Conservation (phyloP, 2,888 invertebrate species). For the Heliconius erato region DNA sequence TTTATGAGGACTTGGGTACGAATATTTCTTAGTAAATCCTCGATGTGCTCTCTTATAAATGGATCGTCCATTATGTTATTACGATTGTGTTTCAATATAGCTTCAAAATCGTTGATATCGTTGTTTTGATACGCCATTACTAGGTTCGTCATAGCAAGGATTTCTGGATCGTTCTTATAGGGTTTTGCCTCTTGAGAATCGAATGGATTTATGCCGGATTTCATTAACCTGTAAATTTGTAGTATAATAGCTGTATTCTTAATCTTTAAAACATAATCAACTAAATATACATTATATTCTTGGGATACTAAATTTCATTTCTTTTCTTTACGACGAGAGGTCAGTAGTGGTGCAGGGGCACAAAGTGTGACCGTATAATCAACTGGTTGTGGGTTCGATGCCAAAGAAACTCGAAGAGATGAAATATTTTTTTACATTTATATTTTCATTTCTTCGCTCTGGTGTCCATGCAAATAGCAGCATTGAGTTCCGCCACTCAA, state of each 20-base stretch:
- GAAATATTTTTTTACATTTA: too few species aligned
- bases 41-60: slow-evolving; percentile 99
- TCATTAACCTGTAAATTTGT: slow-evolving; percentile 92
- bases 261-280: background rate
- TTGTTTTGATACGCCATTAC: slow-evolving; percentile 99
- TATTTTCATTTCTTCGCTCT: too few species aligned
- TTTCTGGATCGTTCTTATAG: slow-evolving; percentile 99
- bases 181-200: slow-evolving; percentile 99
- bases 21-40: slow-evolving; percentile 97
- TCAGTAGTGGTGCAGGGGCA: too few species aligned
- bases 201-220: slow-evolving; percentile 99
- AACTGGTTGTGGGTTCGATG: too few species aligned
- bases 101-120: slow-evolving; percentile 99
- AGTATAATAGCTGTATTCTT: background rate
- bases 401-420: too few species aligned
- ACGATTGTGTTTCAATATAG: slow-evolving; percentile 95
- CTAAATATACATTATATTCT: background rate
- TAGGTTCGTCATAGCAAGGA: slow-evolving; percentile 99
- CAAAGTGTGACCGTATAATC: too few species aligned
- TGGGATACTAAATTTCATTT: background rate
- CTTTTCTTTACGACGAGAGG: background rate
- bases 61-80: slow-evolving; percentile 99
- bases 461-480: too few species aligned
- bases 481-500: too few species aligned
- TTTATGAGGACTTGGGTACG: slow-evolving; percentile 98